These are phyloP conservation scores for Pseudochirops corinnae DNA, from an alignment of 2,797 vertebrate genomes.

Conservation along the genomic window DNA sequence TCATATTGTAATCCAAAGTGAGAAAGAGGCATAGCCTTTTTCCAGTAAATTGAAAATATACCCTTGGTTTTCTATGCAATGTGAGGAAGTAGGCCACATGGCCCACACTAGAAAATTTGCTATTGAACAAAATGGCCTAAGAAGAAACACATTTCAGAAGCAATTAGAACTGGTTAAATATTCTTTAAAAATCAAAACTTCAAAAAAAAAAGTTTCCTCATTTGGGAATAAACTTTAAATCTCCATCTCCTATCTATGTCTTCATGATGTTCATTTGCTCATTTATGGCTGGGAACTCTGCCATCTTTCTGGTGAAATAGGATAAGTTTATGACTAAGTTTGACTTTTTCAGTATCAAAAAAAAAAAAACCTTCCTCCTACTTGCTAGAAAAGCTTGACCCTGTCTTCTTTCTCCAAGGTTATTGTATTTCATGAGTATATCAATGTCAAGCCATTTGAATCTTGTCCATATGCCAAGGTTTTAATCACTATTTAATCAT, in stretches of 20 bases:
- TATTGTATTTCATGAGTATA: slow-evolving; percentile 28
- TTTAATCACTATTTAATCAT: slow-evolving; percentile 53
- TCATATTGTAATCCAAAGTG: slow-evolving; percentile 11
- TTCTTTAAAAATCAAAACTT: background rate
- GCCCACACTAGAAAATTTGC: slow-evolving; percentile 22
- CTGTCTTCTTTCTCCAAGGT: slow-evolving; percentile 24
- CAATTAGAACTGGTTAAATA: slow-evolving; percentile 51
- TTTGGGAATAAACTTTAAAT: slow-evolving; percentile 35
- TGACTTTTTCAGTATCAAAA: slow-evolving; percentile 49
- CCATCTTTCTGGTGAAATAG: slow-evolving; percentile 58
- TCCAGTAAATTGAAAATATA: slow-evolving; percentile 8
- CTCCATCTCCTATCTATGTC: slow-evolving; percentile 6
- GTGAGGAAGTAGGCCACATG: slow-evolving; percentile 10
- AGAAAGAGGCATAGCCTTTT: slow-evolving; percentile 4
- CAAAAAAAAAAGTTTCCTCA: slow-evolving; percentile 23
- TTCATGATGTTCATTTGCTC: slow-evolving; percentile 58
- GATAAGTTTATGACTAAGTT: slow-evolving; percentile 56
- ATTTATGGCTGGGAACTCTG: slow-evolving; percentile 60
- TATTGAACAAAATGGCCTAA: slow-evolving; percentile 27
- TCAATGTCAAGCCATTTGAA: slow-evolving; percentile 41
- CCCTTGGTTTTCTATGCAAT: slow-evolving; percentile 37
- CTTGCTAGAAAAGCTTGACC: slow-evolving; percentile 51
- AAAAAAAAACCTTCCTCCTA: slow-evolving; percentile 20
- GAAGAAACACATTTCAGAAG: slow-evolving; percentile 29
- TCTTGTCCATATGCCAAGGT: slow-evolving; percentile 39